phyloP scores from a whole-genome alignment of 2,113 vertebrate genomes.

The Periophthalmus modestus region DNA sequence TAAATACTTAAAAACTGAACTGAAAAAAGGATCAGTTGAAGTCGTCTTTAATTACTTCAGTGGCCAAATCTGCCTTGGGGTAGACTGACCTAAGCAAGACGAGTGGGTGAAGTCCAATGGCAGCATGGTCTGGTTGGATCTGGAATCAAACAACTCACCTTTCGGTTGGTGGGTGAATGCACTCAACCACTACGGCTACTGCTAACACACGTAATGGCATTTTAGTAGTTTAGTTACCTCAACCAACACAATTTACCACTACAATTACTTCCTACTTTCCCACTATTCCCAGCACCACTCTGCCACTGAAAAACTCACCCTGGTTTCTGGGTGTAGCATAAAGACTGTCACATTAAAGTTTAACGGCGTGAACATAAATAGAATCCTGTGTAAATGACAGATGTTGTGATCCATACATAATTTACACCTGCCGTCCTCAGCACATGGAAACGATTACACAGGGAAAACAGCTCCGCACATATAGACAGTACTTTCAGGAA shows the following conservation, averaged over 20 bases:
- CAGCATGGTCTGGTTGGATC: too few species aligned
- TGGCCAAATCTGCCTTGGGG: too few species aligned
- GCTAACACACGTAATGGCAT: neutral
- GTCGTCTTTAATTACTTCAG: too few species aligned
- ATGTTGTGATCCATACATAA: constrained; percentile 1
- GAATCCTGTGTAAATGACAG: constrained; percentile 8
- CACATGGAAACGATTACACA: neutral
- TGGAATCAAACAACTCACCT: too few species aligned
- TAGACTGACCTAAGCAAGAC: too few species aligned
- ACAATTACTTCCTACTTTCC: neutral
- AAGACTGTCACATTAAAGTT: constrained; percentile 1
- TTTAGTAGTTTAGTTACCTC: neutral
- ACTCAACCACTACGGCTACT: neutral
- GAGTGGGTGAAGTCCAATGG: too few species aligned
- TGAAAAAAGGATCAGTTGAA: too few species aligned
- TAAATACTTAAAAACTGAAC: too few species aligned
- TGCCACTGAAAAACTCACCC: neutral
- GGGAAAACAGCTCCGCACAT: neutral
- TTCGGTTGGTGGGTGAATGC: too few species aligned
- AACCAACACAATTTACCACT: neutral
- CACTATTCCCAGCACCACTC: neutral
- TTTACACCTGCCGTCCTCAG: neutral
- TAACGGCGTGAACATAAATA: neutral
- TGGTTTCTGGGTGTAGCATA: neutral
- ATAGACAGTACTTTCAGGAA: neutral